phyloP scores from a whole-genome alignment of 2,113 vertebrate species.

The Pseudonaja textilis region DNA sequence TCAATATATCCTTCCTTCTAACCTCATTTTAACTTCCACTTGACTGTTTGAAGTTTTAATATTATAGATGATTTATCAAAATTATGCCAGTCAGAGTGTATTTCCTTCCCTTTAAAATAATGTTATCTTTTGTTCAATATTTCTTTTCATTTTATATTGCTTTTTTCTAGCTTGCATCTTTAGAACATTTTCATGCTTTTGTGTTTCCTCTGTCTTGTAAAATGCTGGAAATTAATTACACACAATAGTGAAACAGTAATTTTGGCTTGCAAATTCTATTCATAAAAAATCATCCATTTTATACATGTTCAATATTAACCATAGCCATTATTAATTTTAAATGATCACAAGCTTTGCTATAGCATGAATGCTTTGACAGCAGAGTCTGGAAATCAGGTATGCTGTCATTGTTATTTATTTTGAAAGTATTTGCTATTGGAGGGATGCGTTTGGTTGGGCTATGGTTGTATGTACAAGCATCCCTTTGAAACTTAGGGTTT shows the following conservation, averaged over 20 bases:
- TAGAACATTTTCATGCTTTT: background rate
- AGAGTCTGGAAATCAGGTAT: background rate
- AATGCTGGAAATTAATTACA: background rate
- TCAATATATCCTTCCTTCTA: background rate
- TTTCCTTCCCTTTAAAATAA: background rate
- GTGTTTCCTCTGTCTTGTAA: background rate
- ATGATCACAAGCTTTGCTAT: background rate
- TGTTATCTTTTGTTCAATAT: background rate
- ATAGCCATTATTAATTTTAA: background rate
- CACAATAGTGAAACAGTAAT: background rate
- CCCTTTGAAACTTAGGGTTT: background rate
- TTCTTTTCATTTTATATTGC: background rate
- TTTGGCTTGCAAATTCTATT: background rate
- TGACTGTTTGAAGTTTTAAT: background rate
- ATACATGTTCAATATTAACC: background rate
- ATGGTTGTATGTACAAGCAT: background rate
- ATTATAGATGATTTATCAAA: background rate
- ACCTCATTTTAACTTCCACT: background rate
- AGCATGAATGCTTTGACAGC: background rate
- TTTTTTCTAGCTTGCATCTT: background rate
- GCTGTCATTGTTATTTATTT: background rate
- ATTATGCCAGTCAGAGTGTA: background rate
- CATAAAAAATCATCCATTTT: background rate
- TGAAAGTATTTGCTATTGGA: background rate
- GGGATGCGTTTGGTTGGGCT: background rate